Evolutionary conservation across 1,140 invertebrate genomes (phyloP), one percentile per base, ranked within the genome.

Genomic region (Sesamia nonagrioides): DNA sequence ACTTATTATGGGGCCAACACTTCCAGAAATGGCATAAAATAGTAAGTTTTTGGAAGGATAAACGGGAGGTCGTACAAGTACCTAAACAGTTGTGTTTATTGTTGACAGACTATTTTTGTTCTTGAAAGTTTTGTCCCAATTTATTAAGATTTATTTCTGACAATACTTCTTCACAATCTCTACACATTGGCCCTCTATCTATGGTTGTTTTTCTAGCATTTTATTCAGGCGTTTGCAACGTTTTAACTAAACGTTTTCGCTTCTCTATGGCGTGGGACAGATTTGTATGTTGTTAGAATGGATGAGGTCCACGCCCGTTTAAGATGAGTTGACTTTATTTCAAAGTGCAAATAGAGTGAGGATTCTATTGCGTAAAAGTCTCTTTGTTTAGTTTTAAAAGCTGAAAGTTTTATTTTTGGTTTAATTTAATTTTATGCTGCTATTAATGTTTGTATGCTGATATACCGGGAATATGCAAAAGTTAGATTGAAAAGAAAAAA

Each of bases 161-260:
- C 27, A 13, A 15, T 48, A 69, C 27, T 69, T 48, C 37, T 69
- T 45, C 45, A 6, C 18, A 33, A 48, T 17, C 33, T 35, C 40
- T 50, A 6, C 6, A 50, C n/a, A 61, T 21, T 61, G 73, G 21
- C 42, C 0, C 6, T n/a, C 45, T 35, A 50, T 69, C 45, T 40
- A 45, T 76, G 52, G 60, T 71, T 80, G 61, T 75, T 79, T 66
- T 63, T 63, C 71, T 79, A 66, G 60, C 68, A 52, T 79, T 79
- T 79, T 74, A 79, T 79, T 79, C 71, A 75, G 48, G 61, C 35
- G 69, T 66, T 73, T 58, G 69, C 18, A 78, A 74, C 77, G 69
- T 74, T 74, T 66, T 21, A 74, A 74, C 71, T 79, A 79, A 79
- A 79, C 52, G 40, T 35, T 79, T 63, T 58, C 71, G 71, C 37